These are phyloP conservation scores for Saccostrea cuccullata DNA, from an alignment of 1,140 invertebrate species.

Conservation along the genomic window DNA sequence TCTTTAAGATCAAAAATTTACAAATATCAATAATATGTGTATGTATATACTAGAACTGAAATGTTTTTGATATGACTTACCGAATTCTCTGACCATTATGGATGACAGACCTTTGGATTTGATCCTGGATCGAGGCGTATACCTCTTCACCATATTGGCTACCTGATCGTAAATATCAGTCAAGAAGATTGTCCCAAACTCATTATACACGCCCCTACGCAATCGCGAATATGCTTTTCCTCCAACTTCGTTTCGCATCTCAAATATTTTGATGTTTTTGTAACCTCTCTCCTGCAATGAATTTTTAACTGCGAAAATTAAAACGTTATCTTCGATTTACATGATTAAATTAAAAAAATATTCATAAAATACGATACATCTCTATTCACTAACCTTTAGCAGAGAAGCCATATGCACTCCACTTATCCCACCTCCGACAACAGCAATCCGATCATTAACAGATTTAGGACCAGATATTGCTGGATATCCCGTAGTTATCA, in stretches of 20 bases:
- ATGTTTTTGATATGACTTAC: too few relatives aligned
- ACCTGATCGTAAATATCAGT: background rate
- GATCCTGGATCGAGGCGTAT: background rate
- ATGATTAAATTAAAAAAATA: too few relatives aligned
- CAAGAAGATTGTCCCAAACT: constrained; percentile 11
- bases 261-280: constrained; percentile 10
- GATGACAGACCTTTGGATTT: background rate
- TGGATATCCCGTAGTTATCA: background rate
- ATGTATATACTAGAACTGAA: too few relatives aligned
- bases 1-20: too few relatives aligned
- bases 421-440: background rate
- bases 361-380: too few relatives aligned
- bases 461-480: background rate
- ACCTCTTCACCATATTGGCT: background rate
- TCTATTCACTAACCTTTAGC: background rate
- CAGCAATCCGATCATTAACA: background rate
- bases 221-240: constrained; percentile 7
- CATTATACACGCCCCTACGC: background rate
- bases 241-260: background rate
- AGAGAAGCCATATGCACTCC: background rate
- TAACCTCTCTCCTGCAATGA: background rate
- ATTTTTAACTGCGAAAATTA: background rate
- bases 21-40: too few relatives aligned
- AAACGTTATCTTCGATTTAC: too few relatives aligned
- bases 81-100: background rate